Evolutionary conservation across 2,113 vertebrate genomes (phyloP).

Genomic region (Tachycineta bicolor): DNA sequence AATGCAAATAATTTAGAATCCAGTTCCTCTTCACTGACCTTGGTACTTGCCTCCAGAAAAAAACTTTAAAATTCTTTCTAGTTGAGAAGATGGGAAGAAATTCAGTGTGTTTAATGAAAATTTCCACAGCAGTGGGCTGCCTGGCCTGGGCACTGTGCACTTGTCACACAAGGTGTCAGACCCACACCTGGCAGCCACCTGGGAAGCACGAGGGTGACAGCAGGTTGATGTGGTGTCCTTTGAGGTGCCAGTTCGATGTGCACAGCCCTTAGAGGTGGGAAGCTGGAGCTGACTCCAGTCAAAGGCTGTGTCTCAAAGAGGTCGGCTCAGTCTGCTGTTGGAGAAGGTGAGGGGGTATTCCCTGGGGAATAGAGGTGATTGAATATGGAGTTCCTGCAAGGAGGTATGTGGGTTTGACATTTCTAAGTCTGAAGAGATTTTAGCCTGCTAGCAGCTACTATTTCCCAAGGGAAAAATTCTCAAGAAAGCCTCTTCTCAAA

Average conservation of each 20-base stretch:
- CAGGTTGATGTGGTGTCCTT: neutral
- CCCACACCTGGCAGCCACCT: neutral
- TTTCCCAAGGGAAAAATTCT: no score
- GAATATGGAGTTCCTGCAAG: rapidly evolving
- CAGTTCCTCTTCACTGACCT: neutral
- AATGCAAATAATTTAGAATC: neutral
- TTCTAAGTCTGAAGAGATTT: no score
- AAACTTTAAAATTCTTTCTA: neutral
- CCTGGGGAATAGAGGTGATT: neutral
- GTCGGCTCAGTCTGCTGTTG: neutral
- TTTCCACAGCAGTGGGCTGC: neutral
- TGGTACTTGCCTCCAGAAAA: neutral
- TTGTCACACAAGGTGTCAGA: neutral
- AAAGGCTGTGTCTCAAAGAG: neutral
- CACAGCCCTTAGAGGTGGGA: neutral
- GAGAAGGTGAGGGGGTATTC: neutral
- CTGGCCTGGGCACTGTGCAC: neutral
- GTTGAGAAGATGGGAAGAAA: neutral
- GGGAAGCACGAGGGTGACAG: neutral
- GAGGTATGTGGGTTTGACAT: neutral
- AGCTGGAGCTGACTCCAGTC: neutral
- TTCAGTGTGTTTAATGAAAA: neutral
- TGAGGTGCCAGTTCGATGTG: neutral
- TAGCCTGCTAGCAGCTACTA: no score
- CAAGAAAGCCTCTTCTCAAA: no score